These are phyloP conservation scores for Lutra lutra DNA, from an alignment of 2,797 vertebrate genomes.

Conservation along the genomic window DNA sequence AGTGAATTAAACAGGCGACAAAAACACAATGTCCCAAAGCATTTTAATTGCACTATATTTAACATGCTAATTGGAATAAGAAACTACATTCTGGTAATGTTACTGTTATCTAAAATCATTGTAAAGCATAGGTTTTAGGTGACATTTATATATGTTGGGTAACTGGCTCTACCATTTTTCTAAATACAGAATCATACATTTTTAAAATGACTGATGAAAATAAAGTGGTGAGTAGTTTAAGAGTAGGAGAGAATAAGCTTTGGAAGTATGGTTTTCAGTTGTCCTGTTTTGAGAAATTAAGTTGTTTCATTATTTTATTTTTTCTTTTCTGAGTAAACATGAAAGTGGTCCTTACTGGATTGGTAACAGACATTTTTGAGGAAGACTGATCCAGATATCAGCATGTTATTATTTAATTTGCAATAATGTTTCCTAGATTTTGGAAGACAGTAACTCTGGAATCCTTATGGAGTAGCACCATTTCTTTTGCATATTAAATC, in stretches of 20 bases:
- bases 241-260: constrained; percentile 73
- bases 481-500: not conserved
- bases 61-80: not conserved
- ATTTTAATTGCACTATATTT: not conserved
- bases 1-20: constrained; percentile 75
- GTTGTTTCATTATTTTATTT: constrained; percentile 49
- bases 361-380: not conserved
- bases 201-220: not conserved
- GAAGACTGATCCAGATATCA: not conserved
- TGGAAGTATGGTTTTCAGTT: constrained; percentile 69
- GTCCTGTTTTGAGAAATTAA: constrained; percentile 77
- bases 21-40: fast-evolving
- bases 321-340: constrained; percentile 73
- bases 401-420: constrained; percentile 4
- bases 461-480: not conserved
- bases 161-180: not conserved
- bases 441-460: not conserved
- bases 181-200: not conserved
- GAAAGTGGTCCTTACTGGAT: constrained; percentile 59
- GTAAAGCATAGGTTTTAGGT: not conserved
- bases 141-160: not conserved
- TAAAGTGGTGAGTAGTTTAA: constrained; percentile 49
- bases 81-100: not conserved
- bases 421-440: not conserved
- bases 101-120: not conserved